Base-by-base conservation (phyloP, 2,888 invertebrate species). In the Ormyrus nitidulus region DNA sequence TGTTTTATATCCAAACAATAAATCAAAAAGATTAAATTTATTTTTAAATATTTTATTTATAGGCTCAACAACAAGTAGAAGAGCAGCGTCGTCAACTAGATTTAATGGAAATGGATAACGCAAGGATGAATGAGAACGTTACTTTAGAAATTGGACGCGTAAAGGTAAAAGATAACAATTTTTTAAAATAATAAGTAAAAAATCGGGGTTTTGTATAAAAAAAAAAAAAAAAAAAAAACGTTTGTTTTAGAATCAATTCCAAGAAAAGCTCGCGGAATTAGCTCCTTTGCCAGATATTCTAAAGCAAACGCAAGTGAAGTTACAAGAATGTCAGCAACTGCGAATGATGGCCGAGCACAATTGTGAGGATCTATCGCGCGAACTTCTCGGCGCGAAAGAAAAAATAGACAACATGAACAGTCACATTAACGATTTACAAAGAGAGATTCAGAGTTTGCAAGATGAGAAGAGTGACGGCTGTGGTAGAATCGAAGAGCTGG, bases 61-160 rank as follows among this genome's bases (percentile, higher is more conserved):
- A 94, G 92, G 94, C 95, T 0, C 94, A 94, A 85, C 94, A 95
- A 88, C 89, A 93, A 69, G 94, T 94, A 0, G 95, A 95, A 87
- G 95, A 95, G 86, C 94, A 95, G 87, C 91, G 92, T 0, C 91
- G 94, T 0, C 94, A 94, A 85, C 92, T 95, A 86, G 94, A 94
- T 82, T 91, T 94, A 86, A 94, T 95, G 93, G 94, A 95, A 85
- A 92, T 94, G 92, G 95, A 95, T 85, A 94, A 94, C 85, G 93
- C 93, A 34, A 91, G 94, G 68, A 94, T 95, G 86, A 94, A 94
- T 83, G 95, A 95, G 85, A 94, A 95, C 87, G 94, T 95, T 61
- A 94, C 94, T 84, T 89, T 94, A 13, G 95, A 95, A 89, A 94
- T 95, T 79, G 94, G 94, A 84, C 91, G 93, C 82, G 94, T 95